Evolutionary conservation across 1,140 invertebrate genomes (phyloP).

Genomic region (Coelopa frigida): DNA sequence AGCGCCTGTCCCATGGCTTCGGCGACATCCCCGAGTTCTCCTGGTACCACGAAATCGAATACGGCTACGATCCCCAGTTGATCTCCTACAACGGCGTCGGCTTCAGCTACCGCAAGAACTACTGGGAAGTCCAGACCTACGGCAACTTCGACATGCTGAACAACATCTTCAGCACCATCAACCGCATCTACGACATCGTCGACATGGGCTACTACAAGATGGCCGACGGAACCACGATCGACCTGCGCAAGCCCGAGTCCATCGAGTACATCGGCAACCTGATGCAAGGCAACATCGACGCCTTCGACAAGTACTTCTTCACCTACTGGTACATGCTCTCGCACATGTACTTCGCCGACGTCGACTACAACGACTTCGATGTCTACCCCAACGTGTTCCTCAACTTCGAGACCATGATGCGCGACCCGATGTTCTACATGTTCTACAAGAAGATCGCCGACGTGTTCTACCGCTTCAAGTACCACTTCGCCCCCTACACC

Average conservation of each 20-base stretch:
- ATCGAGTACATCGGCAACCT: conserved; percentile 55
- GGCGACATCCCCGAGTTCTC: conserved; percentile 53
- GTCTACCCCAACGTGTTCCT: conserved; percentile 46
- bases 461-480: conserved; percentile 37
- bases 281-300: conserved; percentile 56
- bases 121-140: conserved; percentile 30
- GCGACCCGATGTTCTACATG: conserved; percentile 53
- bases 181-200: conserved; percentile 55
- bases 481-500: conserved; percentile 12
- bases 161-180: conserved; percentile 47
- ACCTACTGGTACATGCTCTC: conserved; percentile 48
- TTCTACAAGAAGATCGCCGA: conserved; percentile 50
- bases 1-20: conserved; percentile 57
- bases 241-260: conserved; percentile 48
- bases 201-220: conserved; percentile 52
- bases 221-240: conserved; percentile 47
- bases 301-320: conserved; percentile 51
- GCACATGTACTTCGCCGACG: conserved; percentile 34
- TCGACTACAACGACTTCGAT: conserved; percentile 26
- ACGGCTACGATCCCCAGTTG: conserved; percentile 60
- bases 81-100: conserved; percentile 57
- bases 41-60: conserved; percentile 49
- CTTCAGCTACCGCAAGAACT: conserved; percentile 52
- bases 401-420: conserved; percentile 49
- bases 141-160: conserved; percentile 29